Evolutionary conservation across 2,113 vertebrate species (phyloP).

Genomic region (Cairina moschata): DNA sequence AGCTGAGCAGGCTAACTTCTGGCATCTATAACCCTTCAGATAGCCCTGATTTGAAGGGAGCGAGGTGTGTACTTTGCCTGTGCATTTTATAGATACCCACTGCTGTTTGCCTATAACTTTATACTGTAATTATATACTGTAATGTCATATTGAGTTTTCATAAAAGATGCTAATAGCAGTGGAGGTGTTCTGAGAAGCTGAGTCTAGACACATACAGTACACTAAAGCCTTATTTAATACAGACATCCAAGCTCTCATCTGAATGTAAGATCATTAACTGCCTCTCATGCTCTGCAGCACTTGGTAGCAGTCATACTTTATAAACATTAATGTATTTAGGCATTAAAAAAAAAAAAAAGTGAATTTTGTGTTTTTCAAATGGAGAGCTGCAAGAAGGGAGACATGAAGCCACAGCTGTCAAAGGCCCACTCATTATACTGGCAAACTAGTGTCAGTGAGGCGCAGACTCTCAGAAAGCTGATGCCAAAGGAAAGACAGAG

Average conservation of each 20-base stretch:
- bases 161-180: conserved; percentile 52
- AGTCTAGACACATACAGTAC: conserved; percentile 19
- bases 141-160: conserved; percentile 46
- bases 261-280: not conserved
- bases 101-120: conserved; percentile 26
- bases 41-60: not conserved
- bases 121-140: conserved; percentile 9
- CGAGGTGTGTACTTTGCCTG: not conserved
- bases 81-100: not conserved
- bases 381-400: not conserved
- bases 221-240: conserved; percentile 34
- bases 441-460: not conserved
- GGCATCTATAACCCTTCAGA: not conserved
- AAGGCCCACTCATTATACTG: not conserved
- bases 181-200: conserved; percentile 51
- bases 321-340: not conserved
- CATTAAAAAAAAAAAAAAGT: not conserved
- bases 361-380: not conserved
- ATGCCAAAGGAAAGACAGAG: not conserved
- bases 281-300: not conserved
- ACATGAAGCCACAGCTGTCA: not conserved
- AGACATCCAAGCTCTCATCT: not conserved
- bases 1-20: not conserved
- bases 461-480: fast-evolving
- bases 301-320: not conserved